Conservation (phyloP, 1,140 invertebrate species). For the Aphaenogaster rudis region DNA sequence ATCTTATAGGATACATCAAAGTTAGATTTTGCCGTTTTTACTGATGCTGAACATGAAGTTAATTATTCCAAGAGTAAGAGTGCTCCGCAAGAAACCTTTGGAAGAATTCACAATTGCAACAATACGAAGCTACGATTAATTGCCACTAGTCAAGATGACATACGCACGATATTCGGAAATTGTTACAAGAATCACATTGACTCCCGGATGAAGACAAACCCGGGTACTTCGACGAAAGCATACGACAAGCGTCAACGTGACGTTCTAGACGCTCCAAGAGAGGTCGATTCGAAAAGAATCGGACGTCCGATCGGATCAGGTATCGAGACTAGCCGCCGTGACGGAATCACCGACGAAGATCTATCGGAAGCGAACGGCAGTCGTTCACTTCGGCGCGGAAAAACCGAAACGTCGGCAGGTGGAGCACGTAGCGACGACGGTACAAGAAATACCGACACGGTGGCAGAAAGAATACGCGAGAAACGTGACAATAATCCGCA, state of each 20-base stretch:
- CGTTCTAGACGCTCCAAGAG: too few species aligned
- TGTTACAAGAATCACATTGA: not conserved
- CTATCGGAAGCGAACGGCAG: constrained; percentile 23
- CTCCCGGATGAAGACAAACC: not conserved
- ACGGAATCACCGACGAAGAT: constrained; percentile 25
- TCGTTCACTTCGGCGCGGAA: not conserved
- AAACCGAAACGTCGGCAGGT: constrained; percentile 4
- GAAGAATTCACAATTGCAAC: not conserved
- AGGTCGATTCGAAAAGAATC: not conserved
- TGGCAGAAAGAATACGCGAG: constrained; percentile 48
- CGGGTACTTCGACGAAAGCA: not conserved
- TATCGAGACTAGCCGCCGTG: constrained; percentile 13
- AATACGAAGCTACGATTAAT: not conserved
- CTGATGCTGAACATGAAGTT: not conserved
- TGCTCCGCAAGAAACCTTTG: not conserved
- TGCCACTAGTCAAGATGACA: not conserved
- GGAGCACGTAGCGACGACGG: constrained; percentile 30
- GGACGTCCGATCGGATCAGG: too few species aligned
- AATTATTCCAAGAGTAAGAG: not conserved
- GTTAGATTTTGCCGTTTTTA: not conserved
- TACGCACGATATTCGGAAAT: not conserved
- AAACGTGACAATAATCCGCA: constrained; percentile 64
- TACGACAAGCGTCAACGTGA: not conserved
- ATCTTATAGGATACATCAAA: constrained; percentile 14
- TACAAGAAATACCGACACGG: constrained; percentile 33